Percentiles rank a stretch among this genome's conserved stretches.
Evolutionary conservation across 2,888 invertebrate genomes (phyloP).

Genomic region (Schizotus pectinicornis): DNA sequence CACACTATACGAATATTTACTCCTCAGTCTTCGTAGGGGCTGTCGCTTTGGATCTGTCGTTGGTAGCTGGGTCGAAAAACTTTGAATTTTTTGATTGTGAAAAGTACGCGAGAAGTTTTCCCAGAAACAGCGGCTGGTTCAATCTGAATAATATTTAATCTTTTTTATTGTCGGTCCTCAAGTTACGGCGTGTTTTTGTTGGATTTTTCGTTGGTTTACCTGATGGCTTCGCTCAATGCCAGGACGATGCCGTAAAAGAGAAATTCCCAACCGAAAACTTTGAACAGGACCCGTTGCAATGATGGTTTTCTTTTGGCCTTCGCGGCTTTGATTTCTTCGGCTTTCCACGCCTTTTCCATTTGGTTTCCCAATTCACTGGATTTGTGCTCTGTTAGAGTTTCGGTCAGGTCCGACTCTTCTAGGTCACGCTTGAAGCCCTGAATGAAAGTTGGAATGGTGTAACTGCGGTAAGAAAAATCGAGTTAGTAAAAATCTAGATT

Average conservation of each 20-base stretch:
- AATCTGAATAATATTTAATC: conserved; percentile 65
- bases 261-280: conserved; percentile 34
- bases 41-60: background rate
- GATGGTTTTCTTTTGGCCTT: conserved; percentile 27
- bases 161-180: too few relatives aligned
- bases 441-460: too few relatives aligned
- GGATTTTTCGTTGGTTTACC: conserved; percentile 30
- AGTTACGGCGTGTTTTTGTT: too few relatives aligned
- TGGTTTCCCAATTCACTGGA: conserved; percentile 68
- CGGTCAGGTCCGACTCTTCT: background rate
- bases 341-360: conserved; percentile 62
- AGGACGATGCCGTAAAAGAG: conserved; percentile 24
- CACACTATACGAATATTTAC: conserved; percentile 42
- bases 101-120: conserved; percentile 66
- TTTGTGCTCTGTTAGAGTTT: conserved; percentile 60
- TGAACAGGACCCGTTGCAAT: conserved; percentile 32
- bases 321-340: too few relatives aligned
- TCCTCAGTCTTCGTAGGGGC: conserved; percentile 33
- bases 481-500: too few relatives aligned
- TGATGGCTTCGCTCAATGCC: too few relatives aligned
- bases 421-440: background rate
- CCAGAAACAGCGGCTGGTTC: conserved; percentile 70
- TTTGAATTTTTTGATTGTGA: conserved; percentile 48
- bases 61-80: background rate
- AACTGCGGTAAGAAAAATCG: too few relatives aligned